Evolutionary conservation across 2,113 vertebrate genomes (phyloP).

Genomic region (Mustelus asterias): DNA sequence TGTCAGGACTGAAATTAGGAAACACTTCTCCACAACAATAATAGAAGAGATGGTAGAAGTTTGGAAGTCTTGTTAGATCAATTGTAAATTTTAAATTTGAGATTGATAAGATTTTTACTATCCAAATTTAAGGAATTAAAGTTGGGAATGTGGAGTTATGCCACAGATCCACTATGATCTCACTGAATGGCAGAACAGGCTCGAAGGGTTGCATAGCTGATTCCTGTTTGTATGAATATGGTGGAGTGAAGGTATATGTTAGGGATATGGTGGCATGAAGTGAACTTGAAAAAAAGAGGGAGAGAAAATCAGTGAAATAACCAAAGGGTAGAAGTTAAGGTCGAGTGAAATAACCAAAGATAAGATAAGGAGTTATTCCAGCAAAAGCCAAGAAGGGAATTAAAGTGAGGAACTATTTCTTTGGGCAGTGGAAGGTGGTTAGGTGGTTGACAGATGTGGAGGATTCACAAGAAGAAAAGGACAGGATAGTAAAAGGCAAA

Average conservation of each 20-base stretch:
- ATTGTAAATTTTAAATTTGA: background rate
- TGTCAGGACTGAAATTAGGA: background rate
- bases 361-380: background rate
- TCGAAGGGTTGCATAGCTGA: too few species aligned
- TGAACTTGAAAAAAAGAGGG: background rate
- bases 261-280: background rate
- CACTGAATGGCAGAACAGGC: too few species aligned
- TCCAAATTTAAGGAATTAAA: background rate
- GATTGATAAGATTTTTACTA: background rate
- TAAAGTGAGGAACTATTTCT: too few species aligned
- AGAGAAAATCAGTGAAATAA: background rate
- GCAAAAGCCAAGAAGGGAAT: too few species aligned
- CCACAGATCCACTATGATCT: too few species aligned
- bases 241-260: background rate
- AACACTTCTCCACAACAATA: background rate
- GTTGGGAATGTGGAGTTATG: too few species aligned
- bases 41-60: background rate
- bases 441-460: too few species aligned
- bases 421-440: too few species aligned
- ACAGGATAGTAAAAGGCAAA: background rate
- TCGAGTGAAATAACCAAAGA: background rate
- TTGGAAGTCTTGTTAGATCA: background rate
- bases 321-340: background rate
- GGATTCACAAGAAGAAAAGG: too few species aligned
- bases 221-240: background rate